phyloP scores from a whole-genome alignment of 2,888 invertebrate genomes.

The Autographa gamma region DNA sequence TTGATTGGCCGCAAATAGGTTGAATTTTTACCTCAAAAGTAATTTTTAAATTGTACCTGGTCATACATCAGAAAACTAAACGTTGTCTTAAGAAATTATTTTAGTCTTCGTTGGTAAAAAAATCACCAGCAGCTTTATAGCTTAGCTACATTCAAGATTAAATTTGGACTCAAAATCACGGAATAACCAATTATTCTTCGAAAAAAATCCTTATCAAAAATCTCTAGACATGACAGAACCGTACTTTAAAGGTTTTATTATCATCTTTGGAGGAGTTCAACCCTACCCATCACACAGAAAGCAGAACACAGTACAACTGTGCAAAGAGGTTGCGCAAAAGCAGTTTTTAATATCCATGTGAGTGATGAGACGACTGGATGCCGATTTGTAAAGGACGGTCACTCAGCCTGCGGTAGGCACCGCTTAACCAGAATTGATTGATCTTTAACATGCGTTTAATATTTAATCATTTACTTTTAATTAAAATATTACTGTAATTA shows the following conservation, averaged over 20 bases:
- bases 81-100: no score
- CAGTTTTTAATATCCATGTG: background rate
- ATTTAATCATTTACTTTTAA: background rate
- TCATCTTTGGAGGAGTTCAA: background rate
- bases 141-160: no score
- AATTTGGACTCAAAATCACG: no score
- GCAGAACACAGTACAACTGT: background rate
- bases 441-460: constrained; percentile 5
- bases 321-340: background rate
- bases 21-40: background rate
- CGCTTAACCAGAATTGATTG: constrained; percentile 3
- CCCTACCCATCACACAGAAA: background rate
- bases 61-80: no score
- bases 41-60: background rate
- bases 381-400: background rate
- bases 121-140: no score
- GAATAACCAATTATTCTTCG: no score
- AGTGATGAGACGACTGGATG: constrained; percentile 2
- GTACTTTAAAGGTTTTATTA: background rate
- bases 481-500: constrained; percentile 18
- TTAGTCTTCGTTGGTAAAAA: no score
- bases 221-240: no score
- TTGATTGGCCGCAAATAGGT: background rate
- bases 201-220: no score
- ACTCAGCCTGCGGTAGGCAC: background rate